These are phyloP conservation scores for Drosophila dives DNA, from an alignment of 2,888 invertebrate species.

Conservation along the genomic window DNA sequence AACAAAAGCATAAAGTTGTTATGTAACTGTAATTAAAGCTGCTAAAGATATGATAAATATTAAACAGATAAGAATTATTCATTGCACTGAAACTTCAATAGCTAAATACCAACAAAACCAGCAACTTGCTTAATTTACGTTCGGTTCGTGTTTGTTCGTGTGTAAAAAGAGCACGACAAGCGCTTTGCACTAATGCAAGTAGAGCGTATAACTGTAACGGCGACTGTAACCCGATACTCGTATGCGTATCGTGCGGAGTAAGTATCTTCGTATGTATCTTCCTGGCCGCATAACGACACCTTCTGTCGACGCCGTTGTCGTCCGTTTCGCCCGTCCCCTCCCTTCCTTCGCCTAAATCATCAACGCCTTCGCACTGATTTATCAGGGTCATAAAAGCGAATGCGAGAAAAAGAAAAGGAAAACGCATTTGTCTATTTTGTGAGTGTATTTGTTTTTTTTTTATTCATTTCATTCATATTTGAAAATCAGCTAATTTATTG, in stretches of 20 bases:
- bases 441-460: conserved; percentile 38
- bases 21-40: neutral
- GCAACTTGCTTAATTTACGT: neutral
- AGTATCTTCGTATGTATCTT: conserved; percentile 34
- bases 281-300: conserved; percentile 56
- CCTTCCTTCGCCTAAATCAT: neutral
- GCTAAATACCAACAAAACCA: neutral
- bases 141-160: neutral
- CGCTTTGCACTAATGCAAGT: conserved; percentile 14
- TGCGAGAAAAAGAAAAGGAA: conserved; percentile 7
- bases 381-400: conserved; percentile 47
- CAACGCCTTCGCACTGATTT: conserved; percentile 48
- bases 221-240: conserved; percentile 45
- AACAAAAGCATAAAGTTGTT: neutral
- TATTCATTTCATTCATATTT: conserved; percentile 40
- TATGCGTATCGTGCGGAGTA: conserved; percentile 15
- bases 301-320: conserved; percentile 55
- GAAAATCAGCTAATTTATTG: conserved; percentile 69
- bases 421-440: conserved; percentile 54
- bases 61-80: neutral
- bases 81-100: neutral
- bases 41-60: neutral
- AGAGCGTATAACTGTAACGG: conserved; percentile 28
- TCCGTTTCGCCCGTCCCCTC: neutral
- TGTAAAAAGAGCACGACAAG: conserved; percentile 17